Evolutionary conservation across 37 sponge, comb jelly and placozoan genomes (phyloP).

Genomic region (Hexactinellida sp.): DNA sequence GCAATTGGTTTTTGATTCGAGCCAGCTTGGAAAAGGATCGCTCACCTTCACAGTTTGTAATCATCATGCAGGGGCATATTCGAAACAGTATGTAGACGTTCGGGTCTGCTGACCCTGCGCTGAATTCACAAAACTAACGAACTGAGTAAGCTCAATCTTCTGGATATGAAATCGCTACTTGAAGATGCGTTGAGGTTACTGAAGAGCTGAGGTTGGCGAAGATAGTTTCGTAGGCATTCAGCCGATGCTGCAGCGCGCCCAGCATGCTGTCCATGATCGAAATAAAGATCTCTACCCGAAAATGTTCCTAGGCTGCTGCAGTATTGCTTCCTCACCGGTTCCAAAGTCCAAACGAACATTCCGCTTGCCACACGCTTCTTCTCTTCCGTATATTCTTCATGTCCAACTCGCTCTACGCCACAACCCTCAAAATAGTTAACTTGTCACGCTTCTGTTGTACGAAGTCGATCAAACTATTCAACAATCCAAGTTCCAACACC

Average conservation of each 20-base stretch:
- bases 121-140: neutral
- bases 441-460: neutral
- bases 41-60: neutral
- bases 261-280: neutral
- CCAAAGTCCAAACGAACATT: neutral
- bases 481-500: slow-evolving; percentile 13
- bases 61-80: neutral
- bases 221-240: neutral
- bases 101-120: neutral
- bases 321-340: neutral
- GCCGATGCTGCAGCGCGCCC: neutral
- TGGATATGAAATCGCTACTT: neutral
- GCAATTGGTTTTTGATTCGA: neutral
- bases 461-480: slow-evolving; percentile 14
- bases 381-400: slow-evolving; percentile 12
- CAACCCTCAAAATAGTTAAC: slow-evolving; percentile 11
- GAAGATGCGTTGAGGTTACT: neutral
- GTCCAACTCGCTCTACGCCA: slow-evolving; percentile 14
- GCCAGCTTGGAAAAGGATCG: neutral
- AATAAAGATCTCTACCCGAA: neutral
- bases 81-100: neutral
- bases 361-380: neutral
- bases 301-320: neutral
- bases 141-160: neutral
- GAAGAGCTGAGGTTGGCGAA: neutral